A percentile compares a stretch with the other conserved stretches of the same genome.
Evolutionary conservation across 2,113 vertebrate species (phyloP).

Genomic region (Sceloporus undulatus): DNA sequence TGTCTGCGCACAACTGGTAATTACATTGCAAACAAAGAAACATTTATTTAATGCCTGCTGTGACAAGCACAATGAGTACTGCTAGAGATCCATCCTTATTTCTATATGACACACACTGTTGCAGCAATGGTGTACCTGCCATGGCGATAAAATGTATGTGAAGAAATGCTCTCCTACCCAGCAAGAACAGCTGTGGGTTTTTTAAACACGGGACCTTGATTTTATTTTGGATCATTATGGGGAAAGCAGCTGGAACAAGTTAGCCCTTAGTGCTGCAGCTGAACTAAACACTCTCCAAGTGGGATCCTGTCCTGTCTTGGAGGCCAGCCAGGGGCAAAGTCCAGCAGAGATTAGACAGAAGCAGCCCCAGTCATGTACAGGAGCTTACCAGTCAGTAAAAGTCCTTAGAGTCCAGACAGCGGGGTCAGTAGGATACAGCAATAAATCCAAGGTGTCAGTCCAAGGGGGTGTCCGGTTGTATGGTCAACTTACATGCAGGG

Average conservation of each 20-base stretch:
- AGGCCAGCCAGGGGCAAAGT: too few species aligned
- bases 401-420: too few species aligned
- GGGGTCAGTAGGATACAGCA: too few species aligned
- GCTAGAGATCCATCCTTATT: neutral
- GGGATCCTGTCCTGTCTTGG: too few species aligned
- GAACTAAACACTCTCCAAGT: neutral
- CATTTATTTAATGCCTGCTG: neutral
- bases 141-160: neutral
- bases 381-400: too few species aligned
- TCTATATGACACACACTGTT: neutral
- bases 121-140: too few species aligned
- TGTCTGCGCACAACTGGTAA: slow-evolving; percentile 8
- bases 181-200: neutral
- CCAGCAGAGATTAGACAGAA: too few species aligned
- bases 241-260: neutral
- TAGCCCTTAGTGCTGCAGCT: neutral
- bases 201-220: neutral
- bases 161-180: neutral
- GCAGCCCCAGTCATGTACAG: too few species aligned
- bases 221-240: neutral
- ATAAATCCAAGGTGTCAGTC: too few species aligned
- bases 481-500: too few species aligned
- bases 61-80: neutral
- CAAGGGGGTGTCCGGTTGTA: too few species aligned
- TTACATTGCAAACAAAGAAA: neutral